Conservation (phyloP, 2,888 invertebrate genomes). For the Falcaria lacertinaria region DNA sequence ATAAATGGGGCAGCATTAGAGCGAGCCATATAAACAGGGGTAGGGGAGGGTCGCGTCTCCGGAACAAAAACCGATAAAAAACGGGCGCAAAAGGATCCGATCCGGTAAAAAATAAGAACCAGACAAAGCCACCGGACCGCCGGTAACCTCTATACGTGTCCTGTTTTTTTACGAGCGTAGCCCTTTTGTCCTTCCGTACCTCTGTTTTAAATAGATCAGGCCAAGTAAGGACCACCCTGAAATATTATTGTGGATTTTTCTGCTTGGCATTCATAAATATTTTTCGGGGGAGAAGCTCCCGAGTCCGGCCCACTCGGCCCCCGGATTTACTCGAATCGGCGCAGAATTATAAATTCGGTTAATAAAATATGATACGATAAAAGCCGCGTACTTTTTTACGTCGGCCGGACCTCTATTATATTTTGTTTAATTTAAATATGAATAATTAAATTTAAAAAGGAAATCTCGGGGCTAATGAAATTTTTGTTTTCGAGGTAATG, state of each 20-base stretch:
- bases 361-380: constrained; percentile 80
- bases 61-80: constrained; percentile 80
- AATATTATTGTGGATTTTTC: constrained; percentile 80
- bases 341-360: constrained; percentile 78
- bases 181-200: constrained; percentile 78
- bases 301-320: constrained; percentile 22
- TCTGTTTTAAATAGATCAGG: constrained; percentile 79
- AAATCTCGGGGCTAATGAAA: constrained; percentile 77
- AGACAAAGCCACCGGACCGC: constrained; percentile 70
- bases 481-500: constrained; percentile 80
- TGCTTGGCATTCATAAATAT: constrained; percentile 78
- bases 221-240: constrained; percentile 73
- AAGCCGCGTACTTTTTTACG: constrained; percentile 62
- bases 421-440: constrained; percentile 80
- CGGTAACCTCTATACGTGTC: constrained; percentile 73
- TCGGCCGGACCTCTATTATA: constrained; percentile 74
- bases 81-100: constrained; percentile 70
- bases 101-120: constrained; percentile 79
- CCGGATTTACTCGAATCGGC: constrained; percentile 71
- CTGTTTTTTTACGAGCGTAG: constrained; percentile 73
- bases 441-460: constrained; percentile 79
- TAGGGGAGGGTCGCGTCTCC: constrained; percentile 53
- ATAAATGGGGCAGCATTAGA: constrained; percentile 75
- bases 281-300: constrained; percentile 48
- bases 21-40: constrained; percentile 59